Evolutionary conservation across 1,140 invertebrate genomes (phyloP), one percentile per base, ranked within the genome.

Genomic region (Ericerus pela): DNA sequence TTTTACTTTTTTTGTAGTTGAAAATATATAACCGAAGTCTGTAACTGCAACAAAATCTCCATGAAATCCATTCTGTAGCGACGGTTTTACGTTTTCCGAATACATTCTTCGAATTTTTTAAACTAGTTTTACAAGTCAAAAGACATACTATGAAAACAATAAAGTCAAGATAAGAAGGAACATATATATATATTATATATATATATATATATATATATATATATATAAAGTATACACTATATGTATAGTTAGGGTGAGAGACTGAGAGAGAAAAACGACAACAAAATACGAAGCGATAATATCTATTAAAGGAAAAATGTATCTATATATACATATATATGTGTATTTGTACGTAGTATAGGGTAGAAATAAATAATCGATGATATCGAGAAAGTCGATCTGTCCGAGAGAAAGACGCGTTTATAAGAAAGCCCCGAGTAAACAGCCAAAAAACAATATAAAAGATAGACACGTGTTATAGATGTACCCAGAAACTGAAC

Each of bases 391-490:
- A 47, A 47, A 47, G 41, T 47, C 41, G 41, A 47, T 47, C 41
- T 47, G 14, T n/a, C 20, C 37, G 37, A 38, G 36, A 24, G 41
- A 47, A 24, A 47, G 3, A 14, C 18, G 20, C 18, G 16, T 18
- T 22, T 22, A 24, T 47, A 47, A 47, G 41, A 47, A 47, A 47
- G n/a, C 41, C 20, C 16, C 2, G 11, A 10, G 20, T 47, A 47
- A 47, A 47, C 41, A 47, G 26, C 22, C 22, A 47, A 18, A 47
- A 47, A 24, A 47, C 26, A 47, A 47, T 18, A 47, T 24, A 24
- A 47, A 47, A 47, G 41, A 47, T 47, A 47, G 41, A 47, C 41
- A 47, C 41, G 41, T 47, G 41, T 47, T 47, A 47, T 47, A 47
- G 41, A 47, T 47, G 41, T 47, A 24, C 41, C n/a, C 41, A 47